Base-by-base conservation (phyloP, 1,140 invertebrate genomes). In the Sinella curviseta region DNA sequence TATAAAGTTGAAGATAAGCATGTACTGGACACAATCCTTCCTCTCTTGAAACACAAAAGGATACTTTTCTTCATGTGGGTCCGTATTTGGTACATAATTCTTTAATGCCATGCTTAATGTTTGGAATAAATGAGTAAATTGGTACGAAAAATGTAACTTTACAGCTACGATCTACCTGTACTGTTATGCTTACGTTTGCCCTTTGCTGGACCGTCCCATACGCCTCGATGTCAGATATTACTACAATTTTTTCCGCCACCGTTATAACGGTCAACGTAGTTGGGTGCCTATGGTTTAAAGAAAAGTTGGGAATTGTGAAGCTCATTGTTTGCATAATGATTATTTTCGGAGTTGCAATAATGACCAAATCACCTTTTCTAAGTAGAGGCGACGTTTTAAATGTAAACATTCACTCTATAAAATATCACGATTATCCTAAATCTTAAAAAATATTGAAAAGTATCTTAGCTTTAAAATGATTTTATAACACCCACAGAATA, bases 311-410 rank as follows among this genome's bases (percentile, higher is more conserved):
- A 0, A 1, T 78, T 33, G 28, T 80, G 16, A 39, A 65, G 4
- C 39, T 80, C 0, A 20, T 78, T n/a, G 55, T 76, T 2, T 77
- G 78, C 0, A 3, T 80, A 26, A 31, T 78, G 16, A 76, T 79
- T 12, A 26, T 82, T 0, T 17, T 3, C 2, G 81, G 81, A 39
- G 73, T 82, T 20, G 26, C 65, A 2, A 24, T 82, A 20, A 78
- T 82, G 14, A 78, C 75, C 20, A 78, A 65, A 33, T 79, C 81
- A 0, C 81, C 81, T 1, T 28, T 80, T 0, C 28, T 82, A 17
- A 80, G 3, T 48, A 78, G 81, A 24, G 28, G 4, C 4, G n/a
- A 67, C 8, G 60, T 12, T 12, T 67, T 78, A 16, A 65, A 78
- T 30, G 28, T 2, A 24, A n/a, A 78, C 1, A 78, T 65, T 1